Evolutionary conservation across 2,797 vertebrate species (phyloP).

Genomic region (Danio albolineatus): DNA sequence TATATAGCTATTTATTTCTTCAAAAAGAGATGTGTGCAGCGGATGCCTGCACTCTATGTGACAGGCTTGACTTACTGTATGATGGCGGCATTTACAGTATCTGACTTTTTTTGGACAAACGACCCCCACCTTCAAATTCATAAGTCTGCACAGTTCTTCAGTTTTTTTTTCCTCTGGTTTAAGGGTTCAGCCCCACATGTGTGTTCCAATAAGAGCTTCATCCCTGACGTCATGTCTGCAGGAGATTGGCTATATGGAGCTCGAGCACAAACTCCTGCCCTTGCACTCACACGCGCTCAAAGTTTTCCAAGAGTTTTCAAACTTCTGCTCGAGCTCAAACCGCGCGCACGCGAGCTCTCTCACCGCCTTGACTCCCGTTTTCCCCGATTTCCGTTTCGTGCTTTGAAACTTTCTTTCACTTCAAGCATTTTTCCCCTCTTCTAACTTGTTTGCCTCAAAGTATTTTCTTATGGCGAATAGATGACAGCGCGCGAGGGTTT

Average conservation of each 20-base stretch:
- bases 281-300: constrained; percentile 65
- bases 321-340: constrained; percentile 61
- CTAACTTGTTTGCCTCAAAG: constrained; percentile 14
- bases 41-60: not conserved
- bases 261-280: constrained; percentile 75
- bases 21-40: not conserved
- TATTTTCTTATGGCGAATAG: constrained; percentile 24
- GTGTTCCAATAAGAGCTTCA: constrained; percentile 74
- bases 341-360: constrained; percentile 40
- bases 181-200: constrained; percentile 61
- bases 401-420: constrained; percentile 34
- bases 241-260: constrained; percentile 81
- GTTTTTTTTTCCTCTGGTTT: constrained; percentile 16
- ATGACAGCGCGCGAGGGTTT: constrained; percentile 64
- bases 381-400: constrained; percentile 12
- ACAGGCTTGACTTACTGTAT: constrained; percentile 9
- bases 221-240: constrained; percentile 88
- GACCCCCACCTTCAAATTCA: constrained; percentile 24
- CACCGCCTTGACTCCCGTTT: constrained; percentile 20
- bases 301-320: constrained; percentile 79
- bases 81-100: not conserved
- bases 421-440: constrained; percentile 46
- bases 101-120: constrained; percentile 7
- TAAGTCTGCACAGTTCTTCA: not conserved
- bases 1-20: not conserved